Base-by-base conservation (phyloP, 2,888 invertebrate species). In the Nesidiocoris tenuis region DNA sequence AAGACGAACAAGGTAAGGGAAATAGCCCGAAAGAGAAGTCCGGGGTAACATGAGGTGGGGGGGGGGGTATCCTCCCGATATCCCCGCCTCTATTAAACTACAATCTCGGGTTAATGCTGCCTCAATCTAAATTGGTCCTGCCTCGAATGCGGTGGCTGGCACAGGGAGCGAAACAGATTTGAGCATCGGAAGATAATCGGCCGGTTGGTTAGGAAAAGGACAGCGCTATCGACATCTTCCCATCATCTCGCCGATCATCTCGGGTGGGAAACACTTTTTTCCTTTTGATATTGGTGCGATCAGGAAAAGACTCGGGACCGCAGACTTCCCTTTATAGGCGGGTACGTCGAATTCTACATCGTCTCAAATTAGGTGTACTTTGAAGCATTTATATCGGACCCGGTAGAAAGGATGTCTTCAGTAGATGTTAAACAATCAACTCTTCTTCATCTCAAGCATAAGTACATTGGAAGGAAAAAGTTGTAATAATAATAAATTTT, bases 81-180 rank as follows among this genome's bases (percentile, higher is more conserved):
- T 12, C 74, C 22, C 39, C 64, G 65, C 74, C 55, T 54, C 75
- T 61, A 75, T 75, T 75, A 75, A 75, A 75, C 75, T 68, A 68
- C 75, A 67, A 75, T 75, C 75, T 75, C 75, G 22, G 39, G 55
- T 65, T 75, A 75, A 75, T 75, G 75, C 75, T 66, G 17, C 67
- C 61, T 68, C 68, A 67, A 65, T 75, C 68, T 75, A 75, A 75
- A 75, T 75, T 75, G 75, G 74, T 74, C 74, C 65, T 72, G 22
- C 67, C 56, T 39, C 39, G 39, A 12, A 39, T 39, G 67, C 18
- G 63, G 70, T 70, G 54, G 70, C 23, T 70, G 22, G 56, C 59
- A n/a, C n/a, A n/a, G 72, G 65, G n/a, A 18, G 65, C 39, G 17
- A 25, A 55, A 22, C 55, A 57, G 72, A 72, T 72, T 72, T 57